phyloP scores from a whole-genome alignment of 64 coral and sea anemone species.

The Orbicella faveolata region DNA sequence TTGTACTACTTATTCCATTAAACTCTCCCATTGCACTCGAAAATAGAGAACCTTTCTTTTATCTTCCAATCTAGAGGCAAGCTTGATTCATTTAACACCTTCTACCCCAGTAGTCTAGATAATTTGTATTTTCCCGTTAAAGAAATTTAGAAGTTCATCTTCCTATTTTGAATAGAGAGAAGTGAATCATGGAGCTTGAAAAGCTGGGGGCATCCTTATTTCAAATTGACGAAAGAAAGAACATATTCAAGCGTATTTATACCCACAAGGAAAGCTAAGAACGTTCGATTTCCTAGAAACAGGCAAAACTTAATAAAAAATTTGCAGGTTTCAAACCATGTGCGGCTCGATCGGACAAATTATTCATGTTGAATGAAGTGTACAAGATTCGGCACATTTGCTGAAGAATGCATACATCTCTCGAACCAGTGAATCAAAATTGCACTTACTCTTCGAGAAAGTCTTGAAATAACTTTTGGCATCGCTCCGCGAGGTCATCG shows the following conservation, averaged over 20 bases:
- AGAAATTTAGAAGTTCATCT: too few species aligned
- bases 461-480: conserved; percentile 99
- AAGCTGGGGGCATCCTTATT: too few species aligned
- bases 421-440: not conserved
- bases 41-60: too few species aligned
- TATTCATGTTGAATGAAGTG: not conserved
- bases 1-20: too few species aligned
- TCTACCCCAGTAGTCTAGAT: too few species aligned
- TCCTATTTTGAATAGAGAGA: too few species aligned
- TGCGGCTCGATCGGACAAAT: not conserved
- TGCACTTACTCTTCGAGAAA: conserved; percentile 98
- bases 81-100: too few species aligned
- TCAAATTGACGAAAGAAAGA: too few species aligned
- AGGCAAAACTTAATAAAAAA: not conserved
- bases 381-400: not conserved
- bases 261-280: not conserved
- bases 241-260: not conserved
- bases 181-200: too few species aligned
- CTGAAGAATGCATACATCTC: not conserved
- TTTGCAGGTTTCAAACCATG: not conserved
- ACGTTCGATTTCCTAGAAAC: not conserved
- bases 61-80: too few species aligned
- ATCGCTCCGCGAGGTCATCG: conserved; percentile 94
- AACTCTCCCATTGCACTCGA: too few species aligned
- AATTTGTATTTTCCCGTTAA: too few species aligned